A percentile compares a stretch with the other conserved stretches of the same genome.
Evolutionary conservation across 1,140 invertebrate species (phyloP).

Genomic region (Eurosta solidaginis): DNA sequence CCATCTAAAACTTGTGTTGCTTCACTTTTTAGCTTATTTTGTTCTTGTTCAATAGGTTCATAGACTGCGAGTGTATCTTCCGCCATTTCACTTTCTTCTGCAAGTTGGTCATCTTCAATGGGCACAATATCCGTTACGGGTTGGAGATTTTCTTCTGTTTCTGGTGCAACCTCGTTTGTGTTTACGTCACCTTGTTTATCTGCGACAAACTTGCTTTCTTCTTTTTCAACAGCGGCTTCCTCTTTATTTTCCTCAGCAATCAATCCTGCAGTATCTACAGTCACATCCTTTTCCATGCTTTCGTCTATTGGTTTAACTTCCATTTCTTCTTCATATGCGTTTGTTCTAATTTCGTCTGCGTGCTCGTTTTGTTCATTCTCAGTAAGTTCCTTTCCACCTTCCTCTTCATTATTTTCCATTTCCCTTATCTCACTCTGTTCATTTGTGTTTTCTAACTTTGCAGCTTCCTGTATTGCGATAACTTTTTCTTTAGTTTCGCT

Average conservation of each 20-base stretch:
- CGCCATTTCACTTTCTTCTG: background rate
- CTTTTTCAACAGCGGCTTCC: background rate
- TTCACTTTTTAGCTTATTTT: constrained; percentile 26
- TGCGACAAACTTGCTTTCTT: background rate
- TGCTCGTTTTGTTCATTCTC: background rate
- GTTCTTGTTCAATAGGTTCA: background rate
- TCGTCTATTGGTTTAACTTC: background rate
- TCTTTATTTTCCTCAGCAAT: background rate
- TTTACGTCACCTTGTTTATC: background rate
- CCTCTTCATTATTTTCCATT: background rate
- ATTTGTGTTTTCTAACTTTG: background rate
- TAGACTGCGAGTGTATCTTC: background rate
- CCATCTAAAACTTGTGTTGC: constrained; percentile 31
- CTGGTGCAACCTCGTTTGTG: background rate
- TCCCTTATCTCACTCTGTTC: background rate
- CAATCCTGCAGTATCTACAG: background rate
- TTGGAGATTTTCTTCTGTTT: background rate
- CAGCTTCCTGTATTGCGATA: background rate
- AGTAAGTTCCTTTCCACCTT: background rate
- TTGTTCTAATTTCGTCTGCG: constrained; percentile 2
- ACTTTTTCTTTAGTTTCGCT: background rate
- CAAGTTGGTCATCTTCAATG: background rate
- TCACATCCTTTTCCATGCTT: background rate
- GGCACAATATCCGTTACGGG: constrained; percentile 2
- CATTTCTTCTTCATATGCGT: background rate